Conservation (phyloP, 2,113 vertebrate species). For the Hemibates koningsi region DNA sequence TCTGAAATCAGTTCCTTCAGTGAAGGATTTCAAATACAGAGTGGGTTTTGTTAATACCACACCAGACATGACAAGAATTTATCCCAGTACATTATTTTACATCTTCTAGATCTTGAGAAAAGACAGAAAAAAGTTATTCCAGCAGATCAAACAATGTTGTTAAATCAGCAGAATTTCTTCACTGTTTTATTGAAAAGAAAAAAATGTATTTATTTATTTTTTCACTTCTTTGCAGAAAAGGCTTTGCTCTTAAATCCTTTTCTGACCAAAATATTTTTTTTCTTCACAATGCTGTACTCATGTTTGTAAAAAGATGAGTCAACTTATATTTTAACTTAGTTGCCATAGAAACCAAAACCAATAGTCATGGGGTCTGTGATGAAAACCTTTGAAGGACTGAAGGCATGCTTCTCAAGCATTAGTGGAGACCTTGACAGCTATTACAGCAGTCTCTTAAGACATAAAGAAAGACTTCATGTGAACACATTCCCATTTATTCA, state of each 20-base stretch:
- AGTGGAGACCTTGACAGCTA: slow-evolving; percentile 46
- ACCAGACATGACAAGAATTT: not conserved
- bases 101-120: not conserved
- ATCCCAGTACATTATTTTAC: not conserved
- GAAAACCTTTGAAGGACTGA: slow-evolving; percentile 51
- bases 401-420: slow-evolving; percentile 32
- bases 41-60: not conserved
- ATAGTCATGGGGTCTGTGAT: slow-evolving; percentile 53
- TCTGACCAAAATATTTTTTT: not conserved
- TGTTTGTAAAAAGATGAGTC: slow-evolving; percentile 60
- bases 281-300: slow-evolving; percentile 22
- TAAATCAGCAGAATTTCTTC: not conserved
- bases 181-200: not conserved
- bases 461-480: not conserved
- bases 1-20: not conserved
- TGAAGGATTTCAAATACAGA: not conserved
- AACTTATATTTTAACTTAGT: slow-evolving; percentile 61
- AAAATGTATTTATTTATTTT: not conserved
- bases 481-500: not conserved
- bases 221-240: not conserved
- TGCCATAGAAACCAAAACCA: slow-evolving; percentile 69
- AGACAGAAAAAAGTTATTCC: not conserved
- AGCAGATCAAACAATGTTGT: not conserved
- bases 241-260: not conserved
- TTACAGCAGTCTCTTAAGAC: not conserved